Evolutionary conservation across 2,888 invertebrate genomes (phyloP).

Genomic region (Lacanobia wlatinum): DNA sequence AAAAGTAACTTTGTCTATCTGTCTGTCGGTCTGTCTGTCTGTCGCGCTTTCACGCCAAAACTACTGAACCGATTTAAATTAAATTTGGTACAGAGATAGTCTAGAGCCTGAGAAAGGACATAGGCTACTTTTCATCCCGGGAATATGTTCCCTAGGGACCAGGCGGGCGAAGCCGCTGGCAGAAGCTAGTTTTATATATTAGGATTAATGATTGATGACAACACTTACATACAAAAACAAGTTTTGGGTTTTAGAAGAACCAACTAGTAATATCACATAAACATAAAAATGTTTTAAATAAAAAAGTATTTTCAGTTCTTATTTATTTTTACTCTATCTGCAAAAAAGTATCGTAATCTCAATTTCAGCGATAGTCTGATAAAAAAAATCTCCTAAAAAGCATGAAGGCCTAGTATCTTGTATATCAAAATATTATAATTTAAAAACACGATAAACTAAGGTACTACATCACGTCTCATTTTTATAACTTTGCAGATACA

Average conservation of each 20-base stretch:
- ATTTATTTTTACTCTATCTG: background rate
- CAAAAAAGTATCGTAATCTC: background rate
- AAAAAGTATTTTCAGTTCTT: background rate
- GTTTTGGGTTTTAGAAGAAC: background rate
- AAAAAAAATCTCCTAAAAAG: background rate
- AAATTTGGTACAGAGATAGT: too few species aligned
- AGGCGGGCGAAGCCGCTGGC: too few species aligned
- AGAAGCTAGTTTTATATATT: too few species aligned
- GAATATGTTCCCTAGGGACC: too few species aligned
- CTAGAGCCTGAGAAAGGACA: too few species aligned
- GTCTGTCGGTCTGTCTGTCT: too few species aligned
- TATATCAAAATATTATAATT: constrained; percentile 19
- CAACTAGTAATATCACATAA: background rate
- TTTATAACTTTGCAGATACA: constrained; percentile 33
- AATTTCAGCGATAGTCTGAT: background rate
- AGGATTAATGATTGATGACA: too few species aligned
- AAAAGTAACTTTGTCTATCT: too few species aligned
- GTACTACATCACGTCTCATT: constrained; percentile 23
- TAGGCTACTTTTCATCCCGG: too few species aligned
- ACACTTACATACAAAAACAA: too few species aligned
- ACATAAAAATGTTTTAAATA: background rate
- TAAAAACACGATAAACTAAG: constrained; percentile 14
- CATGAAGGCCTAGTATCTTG: constrained; percentile 12
- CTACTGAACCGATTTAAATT: too few species aligned
- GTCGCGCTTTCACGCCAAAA: too few species aligned